These are phyloP conservation scores for Lasioglossum oenotherae DNA, from an alignment of 2,888 invertebrate genomes.

Conservation along the genomic window DNA sequence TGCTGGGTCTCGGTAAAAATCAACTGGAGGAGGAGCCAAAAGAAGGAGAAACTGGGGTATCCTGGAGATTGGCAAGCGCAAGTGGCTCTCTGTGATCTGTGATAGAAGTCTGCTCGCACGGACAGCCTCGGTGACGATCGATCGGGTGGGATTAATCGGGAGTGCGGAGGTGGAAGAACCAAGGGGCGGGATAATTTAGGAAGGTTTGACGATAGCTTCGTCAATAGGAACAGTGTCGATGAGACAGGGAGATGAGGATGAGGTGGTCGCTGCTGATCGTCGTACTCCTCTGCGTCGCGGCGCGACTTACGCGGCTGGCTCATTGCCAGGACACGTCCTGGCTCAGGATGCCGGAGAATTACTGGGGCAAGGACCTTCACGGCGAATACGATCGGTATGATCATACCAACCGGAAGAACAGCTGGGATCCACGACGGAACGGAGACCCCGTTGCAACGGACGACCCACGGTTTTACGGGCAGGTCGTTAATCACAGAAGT, in stretches of 20 bases:
- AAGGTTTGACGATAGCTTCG: conserved; percentile 59
- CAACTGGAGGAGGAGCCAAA: not conserved
- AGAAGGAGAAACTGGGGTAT: not conserved
- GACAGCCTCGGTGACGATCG: conserved; percentile 39
- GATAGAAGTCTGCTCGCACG: conserved; percentile 7
- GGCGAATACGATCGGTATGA: conserved; percentile 62
- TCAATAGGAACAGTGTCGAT: conserved; percentile 71
- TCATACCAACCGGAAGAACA: conserved; percentile 16
- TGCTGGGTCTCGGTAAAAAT: no score
- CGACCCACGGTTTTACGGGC: conserved; percentile 2
- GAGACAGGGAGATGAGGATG: conserved; percentile 78
- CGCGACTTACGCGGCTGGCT: conserved; percentile 57
- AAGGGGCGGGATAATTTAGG: conserved; percentile 53
- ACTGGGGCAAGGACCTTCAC: conserved; percentile 60
- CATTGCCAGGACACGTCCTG: conserved; percentile 57
- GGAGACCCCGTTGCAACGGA: not conserved
- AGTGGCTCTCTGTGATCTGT: not conserved
- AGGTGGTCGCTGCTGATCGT: conserved; percentile 71
- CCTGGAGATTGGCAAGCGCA: not conserved
- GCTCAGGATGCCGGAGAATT: conserved; percentile 49
- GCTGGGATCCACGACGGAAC: not conserved
- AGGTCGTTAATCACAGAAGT: conserved; percentile 55
- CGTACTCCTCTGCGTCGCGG: conserved; percentile 64
- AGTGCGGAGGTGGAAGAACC: conserved; percentile 54
- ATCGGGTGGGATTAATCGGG: conserved; percentile 49